phyloP scores from a whole-genome alignment of 2,113 vertebrate genomes.

The Phoxinus phoxinus region DNA sequence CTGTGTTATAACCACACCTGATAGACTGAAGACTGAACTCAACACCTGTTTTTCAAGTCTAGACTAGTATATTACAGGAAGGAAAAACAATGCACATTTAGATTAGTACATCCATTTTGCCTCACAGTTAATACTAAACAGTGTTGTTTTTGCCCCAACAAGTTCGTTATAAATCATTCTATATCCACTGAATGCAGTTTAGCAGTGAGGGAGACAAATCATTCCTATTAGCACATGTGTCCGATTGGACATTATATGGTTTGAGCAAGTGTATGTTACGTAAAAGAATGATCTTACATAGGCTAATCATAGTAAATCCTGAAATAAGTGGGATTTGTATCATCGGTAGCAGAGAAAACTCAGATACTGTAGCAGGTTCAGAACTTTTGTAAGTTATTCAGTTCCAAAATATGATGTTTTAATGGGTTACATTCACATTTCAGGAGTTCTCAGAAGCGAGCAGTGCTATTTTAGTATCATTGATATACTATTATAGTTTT shows the following conservation, averaged over 20 bases:
- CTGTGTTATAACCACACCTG: neutral
- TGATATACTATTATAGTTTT: no score
- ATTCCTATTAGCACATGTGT: neutral
- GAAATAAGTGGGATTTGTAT: neutral
- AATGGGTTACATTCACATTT: no score
- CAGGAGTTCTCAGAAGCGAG: no score
- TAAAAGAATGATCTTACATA: neutral
- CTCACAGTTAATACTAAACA: neutral
- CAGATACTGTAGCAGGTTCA: no score
- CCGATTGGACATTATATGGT: neutral
- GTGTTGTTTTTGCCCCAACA: neutral
- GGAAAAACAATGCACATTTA: neutral
- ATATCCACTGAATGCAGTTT: neutral
- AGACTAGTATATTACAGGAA: neutral
- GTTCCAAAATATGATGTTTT: no score
- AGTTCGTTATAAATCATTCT: neutral
- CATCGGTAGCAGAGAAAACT: neutral
- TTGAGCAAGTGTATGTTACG: neutral
- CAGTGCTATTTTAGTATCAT: no score
- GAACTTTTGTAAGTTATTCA: no score
- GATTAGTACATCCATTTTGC: neutral
- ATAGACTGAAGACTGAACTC: neutral
- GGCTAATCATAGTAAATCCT: neutral
- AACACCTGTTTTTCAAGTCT: constrained; percentile 25
- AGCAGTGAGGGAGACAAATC: neutral